phyloP scores from a whole-genome alignment of 2,113 vertebrate genomes.

The Spermophilus dauricus region DNA sequence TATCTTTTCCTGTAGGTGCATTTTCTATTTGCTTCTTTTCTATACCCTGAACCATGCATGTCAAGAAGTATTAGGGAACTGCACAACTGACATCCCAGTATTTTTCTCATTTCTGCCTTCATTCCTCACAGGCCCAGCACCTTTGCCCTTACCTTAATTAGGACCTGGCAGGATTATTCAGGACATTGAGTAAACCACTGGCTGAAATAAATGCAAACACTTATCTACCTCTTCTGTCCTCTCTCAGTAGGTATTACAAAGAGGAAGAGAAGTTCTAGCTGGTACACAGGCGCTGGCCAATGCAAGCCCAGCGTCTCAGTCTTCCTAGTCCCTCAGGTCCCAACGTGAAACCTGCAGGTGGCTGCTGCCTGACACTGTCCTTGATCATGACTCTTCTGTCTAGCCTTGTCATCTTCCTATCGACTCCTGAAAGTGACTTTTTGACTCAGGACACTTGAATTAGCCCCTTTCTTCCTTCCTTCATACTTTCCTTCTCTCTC shows the following conservation, averaged over 20 bases:
- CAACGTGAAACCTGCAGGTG: rapidly evolving
- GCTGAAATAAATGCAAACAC: background rate
- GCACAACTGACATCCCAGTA: background rate
- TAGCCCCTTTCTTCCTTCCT: rapidly evolving
- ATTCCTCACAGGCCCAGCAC: background rate
- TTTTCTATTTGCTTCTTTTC: constrained; percentile 59
- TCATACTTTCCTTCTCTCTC: background rate
- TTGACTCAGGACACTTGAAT: constrained; percentile 1
- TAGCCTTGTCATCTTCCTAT: background rate
- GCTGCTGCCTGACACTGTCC: background rate
- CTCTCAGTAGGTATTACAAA: background rate
- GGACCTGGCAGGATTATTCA: background rate
- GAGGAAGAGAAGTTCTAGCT: background rate
- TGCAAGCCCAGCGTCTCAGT: background rate
- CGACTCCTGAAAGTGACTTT: background rate
- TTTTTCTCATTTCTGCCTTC: constrained; percentile 38
- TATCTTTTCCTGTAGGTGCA: constrained; percentile 44
- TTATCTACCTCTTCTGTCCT: background rate
- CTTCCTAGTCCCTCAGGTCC: background rate
- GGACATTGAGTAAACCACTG: background rate
- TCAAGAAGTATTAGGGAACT: constrained; percentile 52
- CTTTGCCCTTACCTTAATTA: constrained; percentile 23
- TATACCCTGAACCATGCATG: background rate
- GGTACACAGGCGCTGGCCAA: background rate
- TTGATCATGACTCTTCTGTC: background rate